A percentile compares a stretch with the other conserved stretches of the same genome.
phyloP scores from a whole-genome alignment of 2,113 vertebrate species.

The Plectropomus leopardus region DNA sequence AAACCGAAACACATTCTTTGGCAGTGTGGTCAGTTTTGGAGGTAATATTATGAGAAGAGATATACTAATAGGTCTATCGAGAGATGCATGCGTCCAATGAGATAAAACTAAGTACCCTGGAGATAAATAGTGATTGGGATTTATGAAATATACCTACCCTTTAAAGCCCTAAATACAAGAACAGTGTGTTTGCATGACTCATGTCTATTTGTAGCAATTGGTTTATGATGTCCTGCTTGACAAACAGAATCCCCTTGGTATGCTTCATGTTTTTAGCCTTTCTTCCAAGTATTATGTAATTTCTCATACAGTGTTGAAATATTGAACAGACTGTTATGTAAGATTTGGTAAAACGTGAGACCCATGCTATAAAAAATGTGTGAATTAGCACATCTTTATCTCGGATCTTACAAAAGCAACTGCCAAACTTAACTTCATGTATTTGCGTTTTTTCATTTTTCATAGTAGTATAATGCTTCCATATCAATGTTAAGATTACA shows the following conservation, averaged over 20 bases:
- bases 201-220: conserved; percentile 7
- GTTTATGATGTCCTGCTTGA: conserved; percentile 47
- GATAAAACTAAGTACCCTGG: conserved; percentile 25
- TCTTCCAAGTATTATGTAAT: conserved; percentile 18
- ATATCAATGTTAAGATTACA: too few species aligned
- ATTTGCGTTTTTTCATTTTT: too few species aligned
- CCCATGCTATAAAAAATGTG: neutral
- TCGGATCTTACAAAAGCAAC: neutral
- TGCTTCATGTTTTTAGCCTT: conserved; percentile 20
- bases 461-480: too few species aligned
- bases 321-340: conserved; percentile 25
- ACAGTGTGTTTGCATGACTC: conserved; percentile 1
- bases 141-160: neutral
- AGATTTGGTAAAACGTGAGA: conserved; percentile 13
- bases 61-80: conserved; percentile 1
- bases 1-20: conserved; percentile 66
- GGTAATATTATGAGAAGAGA: conserved; percentile 39
- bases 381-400: neutral
- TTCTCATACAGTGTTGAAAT: conserved; percentile 41
- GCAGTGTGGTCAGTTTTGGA: conserved; percentile 15
- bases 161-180: conserved; percentile 3
- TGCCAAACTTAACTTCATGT: neutral
- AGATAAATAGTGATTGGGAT: neutral
- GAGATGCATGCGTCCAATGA: neutral
- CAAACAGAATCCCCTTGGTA: conserved; percentile 39